Percentiles rank a stretch among this genome's conserved stretches.
phyloP scores from a whole-genome alignment of 2,888 invertebrate genomes.

The Drosophila affinis region DNA sequence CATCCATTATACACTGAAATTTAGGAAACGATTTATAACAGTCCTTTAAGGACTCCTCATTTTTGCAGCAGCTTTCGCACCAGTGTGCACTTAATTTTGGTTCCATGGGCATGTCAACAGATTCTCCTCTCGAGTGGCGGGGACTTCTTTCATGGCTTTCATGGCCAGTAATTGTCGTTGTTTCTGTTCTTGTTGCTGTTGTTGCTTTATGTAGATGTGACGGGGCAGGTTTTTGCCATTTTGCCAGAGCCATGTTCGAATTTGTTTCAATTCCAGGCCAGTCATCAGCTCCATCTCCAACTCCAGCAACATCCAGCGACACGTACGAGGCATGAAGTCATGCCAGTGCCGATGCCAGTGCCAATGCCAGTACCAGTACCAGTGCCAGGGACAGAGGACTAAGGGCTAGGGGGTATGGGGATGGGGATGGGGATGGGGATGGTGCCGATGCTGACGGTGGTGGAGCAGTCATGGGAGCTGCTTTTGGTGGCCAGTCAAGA shows the following conservation, averaged over 20 bases:
- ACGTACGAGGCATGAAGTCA: constrained; percentile 79
- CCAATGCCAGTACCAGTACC: background rate
- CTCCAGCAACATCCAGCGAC: constrained; percentile 46
- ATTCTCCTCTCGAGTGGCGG: constrained; percentile 24
- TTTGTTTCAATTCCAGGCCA: constrained; percentile 71
- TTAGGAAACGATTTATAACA: no score
- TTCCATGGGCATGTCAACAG: constrained; percentile 60
- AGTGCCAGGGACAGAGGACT: background rate
- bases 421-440: constrained; percentile 1
- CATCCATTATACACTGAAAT: no score
- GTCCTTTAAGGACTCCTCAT: background rate
- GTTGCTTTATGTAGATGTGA: constrained; percentile 64
- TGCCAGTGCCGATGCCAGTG: constrained; percentile 28
- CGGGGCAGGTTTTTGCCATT: constrained; percentile 49
- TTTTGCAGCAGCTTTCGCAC: background rate
- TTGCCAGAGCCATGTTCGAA: constrained; percentile 70
- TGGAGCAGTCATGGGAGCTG: constrained; percentile 1
- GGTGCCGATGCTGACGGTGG: background rate
- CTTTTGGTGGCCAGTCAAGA: constrained; percentile 45
- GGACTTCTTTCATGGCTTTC: constrained; percentile 28
- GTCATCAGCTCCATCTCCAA: constrained; percentile 34
- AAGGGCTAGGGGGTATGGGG: background rate
- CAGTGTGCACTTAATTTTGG: constrained; percentile 55
- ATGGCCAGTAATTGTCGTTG: constrained; percentile 53
- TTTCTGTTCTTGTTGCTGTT: constrained; percentile 32